Evolutionary conservation across 2,113 vertebrate genomes (phyloP).

Genomic region (Sclerurus mexicanus): DNA sequence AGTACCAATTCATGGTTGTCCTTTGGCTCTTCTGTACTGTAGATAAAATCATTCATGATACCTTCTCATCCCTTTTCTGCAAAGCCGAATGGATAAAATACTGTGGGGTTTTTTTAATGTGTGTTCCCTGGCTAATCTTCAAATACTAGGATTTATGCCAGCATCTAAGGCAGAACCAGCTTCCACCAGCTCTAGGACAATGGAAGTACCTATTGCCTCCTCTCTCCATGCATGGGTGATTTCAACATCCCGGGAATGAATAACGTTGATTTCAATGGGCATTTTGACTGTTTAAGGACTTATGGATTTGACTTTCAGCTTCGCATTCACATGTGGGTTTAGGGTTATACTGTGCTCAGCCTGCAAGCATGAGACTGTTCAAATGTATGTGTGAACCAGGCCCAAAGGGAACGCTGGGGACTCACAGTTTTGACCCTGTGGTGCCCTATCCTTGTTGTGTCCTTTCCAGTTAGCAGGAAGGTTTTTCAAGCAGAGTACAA

Average conservation of each 20-base stretch:
- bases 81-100: background rate
- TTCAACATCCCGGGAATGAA: background rate
- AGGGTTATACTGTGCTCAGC: background rate
- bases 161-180: background rate
- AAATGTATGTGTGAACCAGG: background rate
- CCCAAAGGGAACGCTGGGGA: accelerated
- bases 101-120: background rate
- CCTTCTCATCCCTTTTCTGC: background rate
- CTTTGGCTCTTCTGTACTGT: background rate
- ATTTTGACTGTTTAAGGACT: background rate
- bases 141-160: background rate
- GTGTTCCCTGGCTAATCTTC: background rate
- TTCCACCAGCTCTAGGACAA: background rate
- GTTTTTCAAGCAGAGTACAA: background rate
- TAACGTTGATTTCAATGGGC: background rate
- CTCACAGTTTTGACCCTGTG: accelerated
- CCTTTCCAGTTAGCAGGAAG: background rate
- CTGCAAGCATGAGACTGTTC: accelerated
- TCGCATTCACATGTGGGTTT: background rate
- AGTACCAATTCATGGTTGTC: background rate
- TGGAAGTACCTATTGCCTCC: background rate
- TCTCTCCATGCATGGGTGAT: background rate
- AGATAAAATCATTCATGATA: background rate
- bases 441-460: background rate
- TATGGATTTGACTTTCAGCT: background rate